These are phyloP conservation scores for Turritopsis rubra DNA, from an alignment of 30 jellyfish, hydroid and myxozoan genomes.

Conservation along the genomic window DNA sequence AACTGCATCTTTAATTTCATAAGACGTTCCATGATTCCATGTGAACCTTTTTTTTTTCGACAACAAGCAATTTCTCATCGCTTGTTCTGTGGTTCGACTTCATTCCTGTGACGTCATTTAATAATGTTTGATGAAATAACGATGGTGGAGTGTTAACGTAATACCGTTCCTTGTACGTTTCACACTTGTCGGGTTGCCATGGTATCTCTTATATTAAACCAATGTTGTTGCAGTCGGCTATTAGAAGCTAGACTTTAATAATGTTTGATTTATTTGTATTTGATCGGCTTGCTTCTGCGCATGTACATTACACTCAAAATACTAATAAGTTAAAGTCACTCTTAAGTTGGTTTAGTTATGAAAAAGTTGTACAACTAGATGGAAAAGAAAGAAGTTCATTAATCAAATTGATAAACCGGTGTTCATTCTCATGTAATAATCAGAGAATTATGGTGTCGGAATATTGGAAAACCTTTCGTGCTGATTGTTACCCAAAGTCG, in stretches of 20 bases:
- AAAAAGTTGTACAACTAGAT: neutral
- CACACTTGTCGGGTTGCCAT: neutral
- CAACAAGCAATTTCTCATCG: neutral
- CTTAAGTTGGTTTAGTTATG: neutral
- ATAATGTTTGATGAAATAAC: neutral
- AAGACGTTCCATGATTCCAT: neutral
- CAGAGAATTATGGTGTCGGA: slow-evolving; percentile 12
- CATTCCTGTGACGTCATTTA: neutral
- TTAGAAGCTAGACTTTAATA: neutral
- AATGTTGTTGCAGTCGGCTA: slow-evolving; percentile 14
- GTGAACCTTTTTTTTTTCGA: neutral
- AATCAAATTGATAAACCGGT: neutral
- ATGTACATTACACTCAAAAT: slow-evolving; percentile 4
- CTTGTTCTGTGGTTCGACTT: neutral
- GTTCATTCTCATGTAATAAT: neutral
- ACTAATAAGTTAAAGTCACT: neutral
- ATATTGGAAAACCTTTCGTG: slow-evolving; percentile 13
- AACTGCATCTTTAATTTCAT: neutral
- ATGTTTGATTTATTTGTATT: slow-evolving; percentile 1
- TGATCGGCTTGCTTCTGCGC: slow-evolving; percentile 23
- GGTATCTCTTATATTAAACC: neutral
- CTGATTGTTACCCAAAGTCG: slow-evolving; percentile 7
- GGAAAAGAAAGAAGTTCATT: neutral
- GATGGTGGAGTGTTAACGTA: neutral
- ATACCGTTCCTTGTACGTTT: neutral